Evolutionary conservation across 2,113 vertebrate species (phyloP), one percentile per base, ranked within the genome.

Genomic region (Barnardius zonarius): DNA sequence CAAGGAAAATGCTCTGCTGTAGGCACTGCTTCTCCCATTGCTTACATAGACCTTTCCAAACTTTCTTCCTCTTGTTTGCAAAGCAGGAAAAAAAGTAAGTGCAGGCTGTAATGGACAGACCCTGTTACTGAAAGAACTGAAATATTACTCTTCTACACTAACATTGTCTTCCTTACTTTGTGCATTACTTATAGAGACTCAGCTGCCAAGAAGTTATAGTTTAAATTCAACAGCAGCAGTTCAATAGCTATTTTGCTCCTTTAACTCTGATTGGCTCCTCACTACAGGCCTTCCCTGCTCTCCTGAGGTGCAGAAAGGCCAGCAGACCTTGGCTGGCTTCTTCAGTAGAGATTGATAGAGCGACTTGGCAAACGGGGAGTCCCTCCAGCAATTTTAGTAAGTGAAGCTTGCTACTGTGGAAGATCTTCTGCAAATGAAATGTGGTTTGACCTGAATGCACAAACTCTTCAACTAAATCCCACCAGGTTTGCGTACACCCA

Each of bases 351-450:
- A 13, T 0, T 3, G 35, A n/a, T 5, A 37, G n/a, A 74, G 22
- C 0, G 0, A 8, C 22, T 61, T 75, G 84, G 69, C 35, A 84
- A 64, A 61, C 31, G 9, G 9, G 1, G 4, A 33, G 17, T 72
- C 4, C 5, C 15, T 62, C 12, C 61, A 33, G 27, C 16, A 63
- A 24, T 44, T 64, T 61, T 68, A 62, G 10, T 68, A 79, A 51
- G 24, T 62, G 12, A 63, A 76, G 19, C 12, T 55, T 63, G 35
- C 4, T 57, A 11, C 54, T 72, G 8, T 17, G 16, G 30, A 61
- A 19, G 9, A 68, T 19, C 37, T 64, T 73, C n/a, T 66, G 39
- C 61, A 69, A 74, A 80, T 64, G 33, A 80, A 87, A 41, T 22
- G 49, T 31, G 44, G 5, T 4, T 69, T 79, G 35, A 44, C 22